phyloP scores from a whole-genome alignment of 2,113 vertebrate species.

The Lucifuga dentata region DNA sequence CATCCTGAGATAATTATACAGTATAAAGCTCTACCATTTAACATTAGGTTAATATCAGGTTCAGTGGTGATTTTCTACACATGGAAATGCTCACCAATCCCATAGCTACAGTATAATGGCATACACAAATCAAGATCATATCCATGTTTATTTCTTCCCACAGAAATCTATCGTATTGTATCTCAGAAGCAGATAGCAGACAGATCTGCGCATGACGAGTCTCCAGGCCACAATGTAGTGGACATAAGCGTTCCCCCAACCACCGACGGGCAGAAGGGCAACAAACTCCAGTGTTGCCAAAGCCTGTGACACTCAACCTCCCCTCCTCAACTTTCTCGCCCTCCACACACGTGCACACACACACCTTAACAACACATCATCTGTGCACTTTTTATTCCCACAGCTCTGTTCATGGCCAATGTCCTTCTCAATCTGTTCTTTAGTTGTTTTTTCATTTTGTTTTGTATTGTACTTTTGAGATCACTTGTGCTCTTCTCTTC shows the following conservation, averaged over 20 bases:
- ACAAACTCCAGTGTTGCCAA: conserved; percentile 97
- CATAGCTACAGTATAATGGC: too few species aligned
- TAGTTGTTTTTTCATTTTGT: conserved; percentile 58
- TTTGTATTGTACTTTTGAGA: conserved; percentile 56
- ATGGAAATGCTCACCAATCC: too few species aligned
- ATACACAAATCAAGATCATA: background rate
- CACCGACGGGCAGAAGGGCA: conserved; percentile 93
- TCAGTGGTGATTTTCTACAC: too few species aligned
- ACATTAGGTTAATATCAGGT: too few species aligned
- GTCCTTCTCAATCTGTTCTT: conserved; percentile 62
- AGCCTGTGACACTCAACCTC: conserved; percentile 88
- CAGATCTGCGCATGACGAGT: conserved; percentile 93
- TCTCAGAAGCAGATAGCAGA: conserved; percentile 98
- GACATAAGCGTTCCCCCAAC: conserved; percentile 97
- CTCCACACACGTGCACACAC: background rate
- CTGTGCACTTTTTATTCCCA: conserved; percentile 72
- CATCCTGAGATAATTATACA: too few species aligned
- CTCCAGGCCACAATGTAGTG: conserved; percentile 97
- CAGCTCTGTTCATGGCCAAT: conserved; percentile 69
- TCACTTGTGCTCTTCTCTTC: conserved; percentile 67
- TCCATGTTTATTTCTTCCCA: background rate
- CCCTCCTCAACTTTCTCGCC: background rate
- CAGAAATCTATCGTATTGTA: conserved; percentile 98
- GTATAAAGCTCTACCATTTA: too few species aligned
- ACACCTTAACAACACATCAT: conserved; percentile 54